Base-by-base conservation (phyloP, 2,888 invertebrate genomes). In the Diogma glabrata region DNA sequence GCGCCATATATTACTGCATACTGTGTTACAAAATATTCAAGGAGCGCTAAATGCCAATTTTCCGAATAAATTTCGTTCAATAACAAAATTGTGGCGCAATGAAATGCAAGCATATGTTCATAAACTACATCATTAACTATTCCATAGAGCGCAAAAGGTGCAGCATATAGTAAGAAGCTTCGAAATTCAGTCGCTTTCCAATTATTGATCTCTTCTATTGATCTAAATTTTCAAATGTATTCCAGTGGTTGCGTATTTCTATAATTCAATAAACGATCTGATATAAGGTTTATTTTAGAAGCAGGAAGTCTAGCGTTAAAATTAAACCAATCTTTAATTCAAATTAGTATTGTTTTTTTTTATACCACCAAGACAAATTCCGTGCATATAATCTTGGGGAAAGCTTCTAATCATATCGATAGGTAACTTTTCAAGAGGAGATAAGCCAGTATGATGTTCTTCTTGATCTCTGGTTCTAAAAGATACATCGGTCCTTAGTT, bases 241-340 rank as follows among this genome's bases (percentile, higher is more conserved):
- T n/a, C n/a, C n/a, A n/a, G n/a, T n/a, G n/a, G n/a, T n/a, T n/a
- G n/a, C n/a, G n/a, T n/a, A n/a, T n/a, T n/a, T n/a, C n/a, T n/a
- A n/a, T n/a, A n/a, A n/a, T n/a, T n/a, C n/a, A n/a, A n/a, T n/a
- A n/a, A n/a, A n/a, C n/a, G n/a, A n/a, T n/a, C n/a, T 38, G 3
- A 8, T 17, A 14, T 38, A 17, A 38, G 38, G 38, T 19, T 16
- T 38, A 38, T 38, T 38, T 38, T 38, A 14, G 16, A 16, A 38
- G 38, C 38, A 16, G 38, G 16, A 17, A 38, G 16, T 38, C 38
- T 16, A 38, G 19, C 38, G 16, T 38, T 38, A 38, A 38, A 40
- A 7, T 40, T 7, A 40, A 40, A 40, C 9, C 40, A 20, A 10
- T 40, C 40, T 40, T 40, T 40, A 40, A 40, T 40, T 20, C 40